Conservation (phyloP, 2,797 vertebrate species). For the Cyprinella venusta region DNA sequence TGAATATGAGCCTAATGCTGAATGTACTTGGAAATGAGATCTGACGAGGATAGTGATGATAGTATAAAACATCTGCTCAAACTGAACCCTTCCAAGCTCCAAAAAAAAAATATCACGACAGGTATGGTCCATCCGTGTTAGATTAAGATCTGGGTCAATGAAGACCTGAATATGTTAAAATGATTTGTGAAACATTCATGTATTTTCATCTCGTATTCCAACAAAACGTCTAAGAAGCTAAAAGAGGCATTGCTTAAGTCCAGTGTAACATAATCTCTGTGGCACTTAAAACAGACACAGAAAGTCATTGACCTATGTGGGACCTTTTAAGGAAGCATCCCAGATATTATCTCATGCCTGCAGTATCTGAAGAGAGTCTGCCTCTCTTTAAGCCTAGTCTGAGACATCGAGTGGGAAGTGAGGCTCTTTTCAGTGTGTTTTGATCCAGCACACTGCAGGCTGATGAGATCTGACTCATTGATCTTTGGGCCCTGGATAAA, state of each 20-base stretch:
- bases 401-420: conserved; percentile 11
- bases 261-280: conserved; percentile 17
- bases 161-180: no score
- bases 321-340: conserved; percentile 24
- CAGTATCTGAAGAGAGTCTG: conserved; percentile 21
- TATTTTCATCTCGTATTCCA: neutral
- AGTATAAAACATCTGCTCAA: no score
- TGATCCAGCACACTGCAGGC: conserved; percentile 6
- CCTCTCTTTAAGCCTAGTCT: neutral
- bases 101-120: no score
- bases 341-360: neutral
- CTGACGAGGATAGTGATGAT: no score
- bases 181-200: no score
- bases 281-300: conserved; percentile 30
- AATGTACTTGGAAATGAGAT: no score
- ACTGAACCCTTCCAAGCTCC: no score
- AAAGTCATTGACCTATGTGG: neutral
- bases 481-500: conserved; percentile 17
- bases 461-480: conserved; percentile 51
- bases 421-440: conserved; percentile 30
- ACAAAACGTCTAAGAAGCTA: no score
- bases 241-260: neutral
- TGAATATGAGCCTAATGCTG: no score
- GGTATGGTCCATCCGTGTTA: no score
- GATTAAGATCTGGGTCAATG: no score